A percentile compares a stretch with the other conserved stretches of the same genome.
phyloP scores from a whole-genome alignment of 2,797 vertebrate species.

The Nyctalus aviator region DNA sequence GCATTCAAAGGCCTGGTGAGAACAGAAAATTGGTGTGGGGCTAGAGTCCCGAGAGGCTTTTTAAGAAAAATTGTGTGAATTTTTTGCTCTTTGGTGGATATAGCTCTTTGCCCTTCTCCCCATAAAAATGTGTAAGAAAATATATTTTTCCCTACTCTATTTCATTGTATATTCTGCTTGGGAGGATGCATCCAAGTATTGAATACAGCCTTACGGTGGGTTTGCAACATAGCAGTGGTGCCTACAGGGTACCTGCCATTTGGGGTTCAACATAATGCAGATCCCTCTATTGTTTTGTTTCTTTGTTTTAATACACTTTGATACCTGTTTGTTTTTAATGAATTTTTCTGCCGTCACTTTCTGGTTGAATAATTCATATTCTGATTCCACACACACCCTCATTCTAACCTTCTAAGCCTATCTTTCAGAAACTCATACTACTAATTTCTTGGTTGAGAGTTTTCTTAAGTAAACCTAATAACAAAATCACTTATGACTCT shows the following conservation, averaged over 20 bases:
- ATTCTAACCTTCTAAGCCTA: background rate
- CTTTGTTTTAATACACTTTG: background rate
- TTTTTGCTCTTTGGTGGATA: background rate
- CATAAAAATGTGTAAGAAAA: background rate
- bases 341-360: background rate
- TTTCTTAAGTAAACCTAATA: background rate
- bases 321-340: background rate
- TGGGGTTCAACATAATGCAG: background rate
- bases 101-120: background rate
- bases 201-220: background rate
- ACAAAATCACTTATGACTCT: background rate
- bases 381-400: background rate
- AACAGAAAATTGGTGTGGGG: background rate
- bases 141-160: background rate
- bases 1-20: background rate
- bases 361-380: constrained; percentile 31
- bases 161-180: background rate
- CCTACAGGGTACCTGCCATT: too few species aligned
- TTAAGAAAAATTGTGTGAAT: background rate
- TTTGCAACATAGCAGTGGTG: background rate
- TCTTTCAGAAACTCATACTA: background rate
- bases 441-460: background rate
- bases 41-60: background rate
- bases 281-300: background rate
- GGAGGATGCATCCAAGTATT: background rate